Evolutionary conservation across 2,888 invertebrate genomes (phyloP), one percentile per base, ranked within the genome.

Genomic region (Leptopterna dolabrata): DNA sequence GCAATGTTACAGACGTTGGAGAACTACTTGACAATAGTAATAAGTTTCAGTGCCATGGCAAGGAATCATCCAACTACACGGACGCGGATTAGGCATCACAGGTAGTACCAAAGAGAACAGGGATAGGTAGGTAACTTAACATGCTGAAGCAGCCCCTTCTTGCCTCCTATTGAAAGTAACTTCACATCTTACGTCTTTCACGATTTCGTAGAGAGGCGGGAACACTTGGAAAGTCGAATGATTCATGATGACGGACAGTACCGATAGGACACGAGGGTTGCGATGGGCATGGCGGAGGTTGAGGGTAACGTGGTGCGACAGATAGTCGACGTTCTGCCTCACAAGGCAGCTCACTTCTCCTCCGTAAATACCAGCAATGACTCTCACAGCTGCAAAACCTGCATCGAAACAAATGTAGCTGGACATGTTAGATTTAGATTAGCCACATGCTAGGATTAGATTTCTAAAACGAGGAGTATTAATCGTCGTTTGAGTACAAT

Each of bases 171-270:
- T 19, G 19, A 70, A 70, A 70, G 9, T 9, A 70, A 73, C n/a
- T n/a, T 73, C 7, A 73, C 3, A 63, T 92, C 93, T 93, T 90
- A 95, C 95, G 89, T 96, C 95, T 90, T 94, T 93, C 1, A 96
- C 94, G 87, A 96, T 95, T 73, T 94, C 94, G 87, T 95, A 94
- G 47, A 96, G 92, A 90, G 94, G 94, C 3, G 94, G 93, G 81
- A 96, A 91, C 87, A 95, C 94, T 63, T 93, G 93, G 13, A 94
- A 91, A 70, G 94, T 94, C 89, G 95, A 95, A 91, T 95, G 94
- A 90, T 94, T 94, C 93, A 96, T 94, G 3, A 96, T 94, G 41
- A 96, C 95, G 0, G 94, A 93, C 13, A 97, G 92, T 76, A 96
- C 96, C 90, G 95, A 94, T 45, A 96, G 92, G 16, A 95, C 95